phyloP scores from a whole-genome alignment of 2,113 vertebrate species.

The Neotoma lepida region DNA sequence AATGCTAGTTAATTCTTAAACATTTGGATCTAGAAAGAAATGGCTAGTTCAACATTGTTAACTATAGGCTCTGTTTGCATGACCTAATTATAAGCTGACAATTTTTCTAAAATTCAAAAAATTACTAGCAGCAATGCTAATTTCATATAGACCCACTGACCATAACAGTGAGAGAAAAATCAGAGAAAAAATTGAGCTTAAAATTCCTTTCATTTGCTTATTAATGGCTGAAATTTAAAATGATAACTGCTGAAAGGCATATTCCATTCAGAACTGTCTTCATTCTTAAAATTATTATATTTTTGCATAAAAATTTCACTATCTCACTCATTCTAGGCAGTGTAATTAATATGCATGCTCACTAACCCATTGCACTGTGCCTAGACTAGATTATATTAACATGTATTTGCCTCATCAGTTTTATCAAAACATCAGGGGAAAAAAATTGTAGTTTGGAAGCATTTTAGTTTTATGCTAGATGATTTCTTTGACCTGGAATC shows the following conservation, averaged over 20 bases:
- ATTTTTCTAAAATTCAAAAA: not conserved
- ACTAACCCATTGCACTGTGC: constrained; percentile 50
- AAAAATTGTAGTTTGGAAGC: constrained; percentile 43
- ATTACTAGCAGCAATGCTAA: not conserved
- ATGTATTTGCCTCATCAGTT: constrained; percentile 23
- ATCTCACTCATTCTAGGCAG: constrained; percentile 44
- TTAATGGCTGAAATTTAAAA: not conserved
- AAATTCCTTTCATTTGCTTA: not conserved
- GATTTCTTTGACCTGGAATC: constrained; percentile 6
- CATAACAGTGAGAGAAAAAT: not conserved
- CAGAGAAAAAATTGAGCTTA: not conserved
- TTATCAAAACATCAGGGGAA: constrained; percentile 20
- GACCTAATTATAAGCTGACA: not conserved
- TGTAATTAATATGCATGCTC: constrained; percentile 64
- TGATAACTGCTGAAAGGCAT: not conserved
- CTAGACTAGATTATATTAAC: constrained; percentile 51
- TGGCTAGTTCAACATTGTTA: not conserved
- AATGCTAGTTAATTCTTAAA: not conserved
- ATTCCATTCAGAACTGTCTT: constrained; percentile 23
- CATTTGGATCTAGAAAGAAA: not conserved
- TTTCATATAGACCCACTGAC: not conserved
- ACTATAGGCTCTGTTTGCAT: not conserved
- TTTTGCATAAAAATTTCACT: constrained; percentile 58
- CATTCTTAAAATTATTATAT: constrained; percentile 64
- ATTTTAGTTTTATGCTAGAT: constrained; percentile 22